A percentile compares a stretch with the other conserved stretches of the same genome.
phyloP scores from a whole-genome alignment of 2,797 vertebrate genomes.

The Miichthys miiuy region DNA sequence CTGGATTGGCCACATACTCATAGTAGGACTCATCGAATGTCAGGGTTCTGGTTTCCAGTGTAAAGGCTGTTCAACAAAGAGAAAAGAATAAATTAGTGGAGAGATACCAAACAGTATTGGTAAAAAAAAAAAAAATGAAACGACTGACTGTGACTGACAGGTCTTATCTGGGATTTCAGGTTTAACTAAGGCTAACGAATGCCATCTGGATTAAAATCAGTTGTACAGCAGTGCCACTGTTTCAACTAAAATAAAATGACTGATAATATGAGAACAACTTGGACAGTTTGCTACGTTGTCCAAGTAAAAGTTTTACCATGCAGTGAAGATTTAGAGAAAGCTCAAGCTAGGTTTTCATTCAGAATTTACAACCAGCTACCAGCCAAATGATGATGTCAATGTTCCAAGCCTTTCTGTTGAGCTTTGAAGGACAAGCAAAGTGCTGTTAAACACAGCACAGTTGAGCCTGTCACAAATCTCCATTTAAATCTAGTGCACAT shows the following conservation, averaged over 20 bases:
- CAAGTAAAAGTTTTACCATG: background rate
- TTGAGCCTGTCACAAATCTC: background rate
- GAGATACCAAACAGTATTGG: background rate
- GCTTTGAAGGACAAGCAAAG: background rate
- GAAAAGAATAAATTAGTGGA: background rate
- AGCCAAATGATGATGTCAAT: background rate
- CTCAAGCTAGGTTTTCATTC: background rate
- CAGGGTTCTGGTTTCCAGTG: constrained; percentile 56
- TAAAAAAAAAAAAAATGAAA: background rate
- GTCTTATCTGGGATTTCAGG: background rate
- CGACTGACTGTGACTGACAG: background rate
- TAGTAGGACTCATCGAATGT: constrained; percentile 73
- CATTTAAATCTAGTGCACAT: background rate
- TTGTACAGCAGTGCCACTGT: background rate
- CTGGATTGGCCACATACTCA: constrained; percentile 70
- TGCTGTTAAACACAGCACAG: background rate
- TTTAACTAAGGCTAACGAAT: background rate
- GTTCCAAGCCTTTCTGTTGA: constrained; percentile 15
- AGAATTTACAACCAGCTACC: background rate
- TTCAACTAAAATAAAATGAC: background rate
- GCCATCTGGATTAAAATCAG: background rate
- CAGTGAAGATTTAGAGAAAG: background rate
- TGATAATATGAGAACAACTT: background rate
- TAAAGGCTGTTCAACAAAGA: constrained; percentile 54
- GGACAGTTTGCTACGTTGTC: background rate